phyloP scores from a whole-genome alignment of 2,113 vertebrate species.

The Pyxicephalus adspersus region DNA sequence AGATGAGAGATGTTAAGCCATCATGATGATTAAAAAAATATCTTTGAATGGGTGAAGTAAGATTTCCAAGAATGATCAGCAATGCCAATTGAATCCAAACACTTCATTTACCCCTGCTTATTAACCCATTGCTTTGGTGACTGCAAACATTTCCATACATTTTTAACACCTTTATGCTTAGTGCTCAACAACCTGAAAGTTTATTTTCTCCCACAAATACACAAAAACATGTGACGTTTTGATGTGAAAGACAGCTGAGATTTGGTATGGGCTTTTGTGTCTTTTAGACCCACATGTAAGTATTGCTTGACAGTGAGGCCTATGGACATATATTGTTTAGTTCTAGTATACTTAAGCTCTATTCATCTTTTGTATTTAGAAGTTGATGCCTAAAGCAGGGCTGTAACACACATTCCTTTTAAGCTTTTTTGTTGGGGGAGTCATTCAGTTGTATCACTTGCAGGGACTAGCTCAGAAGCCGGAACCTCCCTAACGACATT shows the following conservation, averaged over 20 bases:
- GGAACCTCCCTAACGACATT: slow-evolving; percentile 51
- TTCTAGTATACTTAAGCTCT: slow-evolving; percentile 12
- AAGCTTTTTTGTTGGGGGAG: slow-evolving; percentile 31
- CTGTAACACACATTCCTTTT: slow-evolving; percentile 42
- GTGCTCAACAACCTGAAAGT: neutral
- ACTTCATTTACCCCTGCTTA: too few relatives aligned
- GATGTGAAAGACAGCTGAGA: neutral
- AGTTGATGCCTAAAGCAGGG: slow-evolving; percentile 26
- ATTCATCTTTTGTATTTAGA: slow-evolving; percentile 38
- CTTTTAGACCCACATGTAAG: neutral
- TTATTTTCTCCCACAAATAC: neutral
- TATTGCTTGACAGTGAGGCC: slow-evolving; percentile 4
- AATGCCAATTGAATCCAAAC: too few relatives aligned
- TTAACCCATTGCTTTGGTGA: too few relatives aligned
- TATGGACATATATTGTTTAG: slow-evolving; percentile 14
- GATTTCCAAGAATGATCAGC: too few relatives aligned
- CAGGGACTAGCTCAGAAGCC: slow-evolving; percentile 38
- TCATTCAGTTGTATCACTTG: slow-evolving; percentile 45
- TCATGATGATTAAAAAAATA: too few relatives aligned
- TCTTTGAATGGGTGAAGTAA: too few relatives aligned
- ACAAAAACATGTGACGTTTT: neutral
- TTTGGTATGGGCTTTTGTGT: neutral
- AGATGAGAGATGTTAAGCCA: too few relatives aligned
- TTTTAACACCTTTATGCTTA: neutral
- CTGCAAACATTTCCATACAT: too few relatives aligned